Evolutionary conservation across 2,797 vertebrate genomes (phyloP).

Genomic region (Cheirogaleus major): DNA sequence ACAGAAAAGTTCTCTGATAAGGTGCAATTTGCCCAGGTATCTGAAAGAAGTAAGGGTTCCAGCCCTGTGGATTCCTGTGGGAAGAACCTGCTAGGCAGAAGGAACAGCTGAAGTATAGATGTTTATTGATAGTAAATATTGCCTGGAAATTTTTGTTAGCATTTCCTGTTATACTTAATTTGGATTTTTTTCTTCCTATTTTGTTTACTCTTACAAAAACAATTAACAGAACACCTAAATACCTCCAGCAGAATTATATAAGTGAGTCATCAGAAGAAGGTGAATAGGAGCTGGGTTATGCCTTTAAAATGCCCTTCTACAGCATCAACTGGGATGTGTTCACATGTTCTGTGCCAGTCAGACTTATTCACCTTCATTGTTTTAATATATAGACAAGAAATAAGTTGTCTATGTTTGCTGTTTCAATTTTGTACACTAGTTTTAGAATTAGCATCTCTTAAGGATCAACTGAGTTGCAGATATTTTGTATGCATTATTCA

Average conservation of each 20-base stretch:
- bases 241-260: background rate
- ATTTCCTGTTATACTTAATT: background rate
- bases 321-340: background rate
- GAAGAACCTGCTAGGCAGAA: background rate
- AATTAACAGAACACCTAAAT: background rate
- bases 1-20: background rate
- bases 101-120: background rate
- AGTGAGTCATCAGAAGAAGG: background rate
- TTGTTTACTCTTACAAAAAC: constrained; percentile 7
- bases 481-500: background rate
- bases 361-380: background rate
- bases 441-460: background rate
- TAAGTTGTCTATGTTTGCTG: background rate
- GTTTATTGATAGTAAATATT: background rate
- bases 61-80: background rate
- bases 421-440: background rate
- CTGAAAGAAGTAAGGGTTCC: background rate
- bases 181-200: background rate
- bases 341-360: background rate
- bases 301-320: background rate
- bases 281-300: background rate
- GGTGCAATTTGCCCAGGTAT: background rate
- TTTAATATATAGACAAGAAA: background rate
- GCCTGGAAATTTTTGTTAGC: background rate
- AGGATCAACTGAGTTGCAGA: background rate